phyloP scores from a whole-genome alignment of 2,888 invertebrate genomes.

The Eilema griseolum region DNA sequence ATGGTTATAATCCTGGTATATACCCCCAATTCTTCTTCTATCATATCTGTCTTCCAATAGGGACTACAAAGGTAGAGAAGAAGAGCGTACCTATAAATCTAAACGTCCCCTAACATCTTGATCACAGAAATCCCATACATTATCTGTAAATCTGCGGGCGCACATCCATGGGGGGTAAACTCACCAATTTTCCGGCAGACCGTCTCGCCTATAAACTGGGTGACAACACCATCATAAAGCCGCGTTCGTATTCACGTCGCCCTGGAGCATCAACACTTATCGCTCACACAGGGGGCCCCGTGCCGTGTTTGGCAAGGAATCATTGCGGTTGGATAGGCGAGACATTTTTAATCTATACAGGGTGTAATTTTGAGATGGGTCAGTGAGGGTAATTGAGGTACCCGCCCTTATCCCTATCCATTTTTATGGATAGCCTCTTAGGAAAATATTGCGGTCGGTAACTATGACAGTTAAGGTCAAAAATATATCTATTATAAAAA shows the following conservation, averaged over 20 bases:
- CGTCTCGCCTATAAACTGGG: constrained; percentile 50
- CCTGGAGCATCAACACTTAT: constrained; percentile 56
- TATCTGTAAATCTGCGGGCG: constrained; percentile 36
- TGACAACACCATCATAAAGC: constrained; percentile 49
- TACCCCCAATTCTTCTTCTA: too few relatives aligned
- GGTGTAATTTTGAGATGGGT: too few relatives aligned
- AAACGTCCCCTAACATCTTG: constrained; percentile 8
- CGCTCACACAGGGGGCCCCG: constrained; percentile 49
- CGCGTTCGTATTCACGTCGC: constrained; percentile 51
- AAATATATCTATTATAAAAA: too few relatives aligned
- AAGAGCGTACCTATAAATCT: background rate
- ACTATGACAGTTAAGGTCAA: too few relatives aligned
- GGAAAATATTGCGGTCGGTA: too few relatives aligned
- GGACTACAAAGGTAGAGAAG: too few relatives aligned
- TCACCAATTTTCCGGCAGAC: constrained; percentile 49
- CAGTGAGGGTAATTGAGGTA: too few relatives aligned
- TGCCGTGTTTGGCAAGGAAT: constrained; percentile 27
- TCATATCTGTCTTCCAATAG: too few relatives aligned
- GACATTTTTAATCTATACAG: too few relatives aligned
- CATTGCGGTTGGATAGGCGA: constrained; percentile 29
- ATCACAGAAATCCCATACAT: constrained; percentile 3
- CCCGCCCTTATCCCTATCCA: too few relatives aligned
- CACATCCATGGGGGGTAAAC: constrained; percentile 30
- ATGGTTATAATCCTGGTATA: too few relatives aligned
- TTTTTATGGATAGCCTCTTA: too few relatives aligned